phyloP scores from a whole-genome alignment of 2,888 invertebrate genomes.

The Hecatera dysodea region DNA sequence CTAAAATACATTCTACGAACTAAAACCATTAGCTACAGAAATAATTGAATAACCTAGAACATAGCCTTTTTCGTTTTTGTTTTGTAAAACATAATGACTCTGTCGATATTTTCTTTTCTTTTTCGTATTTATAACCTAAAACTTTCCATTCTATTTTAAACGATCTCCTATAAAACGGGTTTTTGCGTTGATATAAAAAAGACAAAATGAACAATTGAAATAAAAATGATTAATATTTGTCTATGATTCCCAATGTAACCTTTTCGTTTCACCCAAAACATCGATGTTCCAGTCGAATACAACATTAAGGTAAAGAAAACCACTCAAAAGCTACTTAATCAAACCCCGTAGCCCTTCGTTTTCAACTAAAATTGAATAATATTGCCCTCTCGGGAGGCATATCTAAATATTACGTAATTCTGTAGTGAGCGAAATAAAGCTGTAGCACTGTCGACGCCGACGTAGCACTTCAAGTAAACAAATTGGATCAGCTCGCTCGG shows the following conservation, averaged over 20 bases:
- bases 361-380: slow-evolving; percentile 57
- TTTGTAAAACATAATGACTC: slow-evolving; percentile 37
- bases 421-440: slow-evolving; percentile 73
- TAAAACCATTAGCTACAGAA: slow-evolving; percentile 45
- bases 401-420: slow-evolving; percentile 67
- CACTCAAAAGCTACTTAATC: slow-evolving; percentile 41
- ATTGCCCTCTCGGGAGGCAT: slow-evolving; percentile 47
- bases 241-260: background rate
- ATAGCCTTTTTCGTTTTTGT: slow-evolving; percentile 21
- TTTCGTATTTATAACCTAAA: slow-evolving; percentile 19
- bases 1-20: slow-evolving; percentile 41
- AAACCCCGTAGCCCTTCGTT: slow-evolving; percentile 46
- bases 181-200: slow-evolving; percentile 15
- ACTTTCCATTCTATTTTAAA: slow-evolving; percentile 37
- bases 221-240: background rate
- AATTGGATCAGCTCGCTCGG: slow-evolving; percentile 75
- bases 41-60: slow-evolving; percentile 51
- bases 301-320: slow-evolving; percentile 43
- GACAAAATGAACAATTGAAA: slow-evolving; percentile 9
- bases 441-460: slow-evolving; percentile 70
- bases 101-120: slow-evolving; percentile 35
- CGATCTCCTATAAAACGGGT: slow-evolving; percentile 16
- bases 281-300: slow-evolving; percentile 19
- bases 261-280: slow-evolving; percentile 10
- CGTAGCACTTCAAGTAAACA: slow-evolving; percentile 74